Percentiles rank a stretch among this genome's conserved stretches.
These are phyloP conservation scores for Podabrus alpinus DNA, from an alignment of 2,888 invertebrate species.

Conservation along the genomic window DNA sequence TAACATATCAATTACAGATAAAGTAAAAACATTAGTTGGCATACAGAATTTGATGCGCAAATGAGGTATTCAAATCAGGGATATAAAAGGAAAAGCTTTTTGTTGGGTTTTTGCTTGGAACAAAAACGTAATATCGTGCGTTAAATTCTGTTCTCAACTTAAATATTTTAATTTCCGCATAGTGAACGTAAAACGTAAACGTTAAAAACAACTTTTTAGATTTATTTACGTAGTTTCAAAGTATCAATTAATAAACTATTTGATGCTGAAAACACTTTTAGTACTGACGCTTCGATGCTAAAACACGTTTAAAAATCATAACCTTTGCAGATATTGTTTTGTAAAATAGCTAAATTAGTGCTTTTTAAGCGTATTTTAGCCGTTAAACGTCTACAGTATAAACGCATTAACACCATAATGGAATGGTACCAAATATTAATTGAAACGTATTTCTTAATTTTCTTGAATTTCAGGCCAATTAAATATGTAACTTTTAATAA, in stretches of 20 bases:
- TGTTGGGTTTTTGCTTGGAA: not conserved
- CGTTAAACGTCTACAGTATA: not conserved
- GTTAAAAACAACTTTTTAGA: not conserved
- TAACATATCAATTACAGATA: not conserved
- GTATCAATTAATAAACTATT: not conserved
- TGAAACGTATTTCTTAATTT: not conserved
- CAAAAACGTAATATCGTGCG: not conserved
- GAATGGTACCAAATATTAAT: not conserved
- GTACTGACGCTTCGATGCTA: not conserved
- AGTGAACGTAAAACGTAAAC: not conserved
- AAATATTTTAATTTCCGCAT: not conserved
- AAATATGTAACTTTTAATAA: not conserved
- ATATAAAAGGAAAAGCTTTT: not conserved
- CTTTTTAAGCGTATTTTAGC: not conserved
- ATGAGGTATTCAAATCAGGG: not conserved
- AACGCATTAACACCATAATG: not conserved
- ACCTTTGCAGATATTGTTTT: not conserved
- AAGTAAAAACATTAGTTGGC: not conserved
- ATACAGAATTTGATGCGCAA: not conserved
- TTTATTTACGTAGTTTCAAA: not conserved
- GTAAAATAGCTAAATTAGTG: not conserved
- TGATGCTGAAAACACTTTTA: not conserved
- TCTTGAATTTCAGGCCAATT: too few relatives aligned
- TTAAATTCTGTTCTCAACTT: not conserved
- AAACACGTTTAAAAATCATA: not conserved